Percentiles rank a stretch among this genome's conserved stretches.
Evolutionary conservation across 2,888 invertebrate genomes (phyloP).

Genomic region (Aporophyla lueneburgensis): DNA sequence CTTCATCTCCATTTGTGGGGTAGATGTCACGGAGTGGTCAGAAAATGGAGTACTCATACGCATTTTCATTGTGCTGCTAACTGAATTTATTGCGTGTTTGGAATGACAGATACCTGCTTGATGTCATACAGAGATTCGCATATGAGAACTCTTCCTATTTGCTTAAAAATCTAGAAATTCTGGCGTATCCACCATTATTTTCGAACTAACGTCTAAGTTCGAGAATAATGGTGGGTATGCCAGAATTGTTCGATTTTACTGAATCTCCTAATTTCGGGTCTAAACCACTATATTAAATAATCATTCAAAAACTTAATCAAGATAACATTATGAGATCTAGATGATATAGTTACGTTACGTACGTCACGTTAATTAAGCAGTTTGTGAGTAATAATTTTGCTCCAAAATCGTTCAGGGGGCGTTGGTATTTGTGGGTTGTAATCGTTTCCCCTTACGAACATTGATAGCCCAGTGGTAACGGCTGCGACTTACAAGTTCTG

Average conservation of each 20-base stretch:
- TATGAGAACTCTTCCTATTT: no score
- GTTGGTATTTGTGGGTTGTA: background rate
- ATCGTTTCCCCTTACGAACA: background rate
- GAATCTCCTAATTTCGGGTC: background rate
- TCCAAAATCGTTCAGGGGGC: no score
- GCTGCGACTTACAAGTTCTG: no score
- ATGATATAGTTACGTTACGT: no score
- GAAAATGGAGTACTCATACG: constrained; percentile 24
- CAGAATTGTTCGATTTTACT: background rate
- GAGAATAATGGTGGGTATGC: background rate
- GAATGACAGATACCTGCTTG: background rate
- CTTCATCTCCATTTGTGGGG: constrained; percentile 49
- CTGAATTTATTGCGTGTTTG: background rate
- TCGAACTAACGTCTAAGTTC: no score
- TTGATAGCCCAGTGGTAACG: no score
- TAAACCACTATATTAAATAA: background rate
- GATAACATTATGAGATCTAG: no score
- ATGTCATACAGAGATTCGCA: background rate
- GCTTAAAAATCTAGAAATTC: no score
- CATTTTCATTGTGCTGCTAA: background rate
- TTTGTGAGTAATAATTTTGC: no score
- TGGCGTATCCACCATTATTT: no score
- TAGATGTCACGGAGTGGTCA: constrained; percentile 11
- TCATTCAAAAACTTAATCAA: no score
- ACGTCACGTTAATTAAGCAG: no score